Evolutionary conservation across 2,888 invertebrate genomes (phyloP), one percentile per base, ranked within the genome.

Genomic region (Gymnoscelis rufifasciata): DNA sequence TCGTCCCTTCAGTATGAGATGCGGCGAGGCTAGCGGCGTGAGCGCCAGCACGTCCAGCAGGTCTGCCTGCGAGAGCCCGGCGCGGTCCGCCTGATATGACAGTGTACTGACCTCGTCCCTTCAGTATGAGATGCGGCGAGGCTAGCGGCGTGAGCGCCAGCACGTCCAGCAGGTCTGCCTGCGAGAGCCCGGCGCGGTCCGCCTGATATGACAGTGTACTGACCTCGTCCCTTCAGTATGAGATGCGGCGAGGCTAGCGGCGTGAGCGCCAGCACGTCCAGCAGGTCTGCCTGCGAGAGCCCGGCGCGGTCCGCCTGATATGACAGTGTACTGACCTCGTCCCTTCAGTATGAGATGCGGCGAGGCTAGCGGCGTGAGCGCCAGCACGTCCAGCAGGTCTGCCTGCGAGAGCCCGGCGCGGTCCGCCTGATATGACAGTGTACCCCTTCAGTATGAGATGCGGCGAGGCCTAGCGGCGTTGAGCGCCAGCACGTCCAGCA

Each of bases 21-120:
- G 0, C 23, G 23, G 23, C 23, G 23, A 6, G 8, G 96, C 94
- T 60, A 97, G 52, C 97, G 92, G 82, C 0, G 97, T 97, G 51
- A 98, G 89, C 12, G 97, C 97, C 89, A 98, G 92, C 2, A 95
- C n/a, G n/a, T n/a, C n/a, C n/a, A n/a, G n/a, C n/a, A n/a, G n/a
- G n/a, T n/a, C n/a, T n/a, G n/a, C n/a, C n/a, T 7, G 96, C 94
- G 52, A 97, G 92, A 82, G 8, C 7, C 6, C 26, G 26, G 26
- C 26, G 26, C 26, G 26, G 26, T 3, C 97, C 97, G 26, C 26
- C 26, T 7, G 23, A 23, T 4, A 6, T 23, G 23, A 4, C 23
- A 23, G 23, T 23, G 26, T 26, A 7, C 26, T 2, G 5, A 77
- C 79, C 80, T 81, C 93, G 91, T 53, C 96, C 96, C 80, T 97